These are phyloP conservation scores for Periphyllus acericola DNA, from an alignment of 2,888 invertebrate species.

Conservation along the genomic window DNA sequence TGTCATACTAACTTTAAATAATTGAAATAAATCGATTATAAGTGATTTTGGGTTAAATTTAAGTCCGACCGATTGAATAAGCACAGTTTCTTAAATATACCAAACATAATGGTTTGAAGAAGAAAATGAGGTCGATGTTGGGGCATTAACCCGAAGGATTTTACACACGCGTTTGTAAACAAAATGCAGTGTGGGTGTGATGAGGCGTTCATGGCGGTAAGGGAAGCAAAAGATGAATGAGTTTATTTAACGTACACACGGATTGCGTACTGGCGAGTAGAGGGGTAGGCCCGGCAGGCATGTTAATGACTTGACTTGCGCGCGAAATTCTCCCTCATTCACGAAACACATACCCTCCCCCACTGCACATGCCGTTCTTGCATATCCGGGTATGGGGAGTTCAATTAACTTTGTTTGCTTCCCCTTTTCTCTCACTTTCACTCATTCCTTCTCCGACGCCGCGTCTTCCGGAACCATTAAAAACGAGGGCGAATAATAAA, in stretches of 20 bases:
- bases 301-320: constrained; percentile 61
- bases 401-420: constrained; percentile 62
- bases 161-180: constrained; percentile 49
- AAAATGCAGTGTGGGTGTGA: constrained; percentile 27
- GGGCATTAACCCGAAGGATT: constrained; percentile 57
- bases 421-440: background rate
- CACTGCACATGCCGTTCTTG: background rate
- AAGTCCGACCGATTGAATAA: too few species aligned
- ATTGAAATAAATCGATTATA: too few species aligned
- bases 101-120: background rate
- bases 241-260: constrained; percentile 55
- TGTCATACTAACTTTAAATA: too few species aligned
- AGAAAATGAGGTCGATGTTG: constrained; percentile 51
- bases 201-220: constrained; percentile 7
- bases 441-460: constrained; percentile 11
- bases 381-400: constrained; percentile 44
- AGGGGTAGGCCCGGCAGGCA: constrained; percentile 56
- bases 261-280: constrained; percentile 41
- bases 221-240: constrained; percentile 59
- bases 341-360: constrained; percentile 43
- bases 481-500: constrained; percentile 61
- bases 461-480: constrained; percentile 44
- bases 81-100: too few species aligned
- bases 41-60: too few species aligned
- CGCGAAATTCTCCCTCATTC: constrained; percentile 62